These are phyloP conservation scores for Melanogrammus aeglefinus DNA, from an alignment of 2,797 vertebrate species.

Conservation along the genomic window DNA sequence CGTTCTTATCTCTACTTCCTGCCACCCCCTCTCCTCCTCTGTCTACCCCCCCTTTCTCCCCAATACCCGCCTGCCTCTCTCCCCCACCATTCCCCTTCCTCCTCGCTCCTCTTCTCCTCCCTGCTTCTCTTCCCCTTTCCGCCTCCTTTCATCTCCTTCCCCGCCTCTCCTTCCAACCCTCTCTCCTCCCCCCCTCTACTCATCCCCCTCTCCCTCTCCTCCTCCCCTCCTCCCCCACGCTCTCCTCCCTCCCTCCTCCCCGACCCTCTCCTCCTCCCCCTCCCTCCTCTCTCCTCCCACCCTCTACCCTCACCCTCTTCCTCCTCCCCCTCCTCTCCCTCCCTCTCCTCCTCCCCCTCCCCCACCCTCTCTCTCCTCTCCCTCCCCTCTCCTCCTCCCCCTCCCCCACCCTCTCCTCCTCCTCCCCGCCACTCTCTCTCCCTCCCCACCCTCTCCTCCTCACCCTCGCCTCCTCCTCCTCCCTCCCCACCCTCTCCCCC, in stretches of 20 bases:
- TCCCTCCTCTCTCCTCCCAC: background rate
- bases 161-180: background rate
- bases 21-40: background rate
- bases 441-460: background rate
- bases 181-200: background rate
- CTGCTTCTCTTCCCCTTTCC: no score
- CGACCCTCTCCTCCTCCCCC: background rate
- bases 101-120: no score
- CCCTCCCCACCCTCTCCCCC: no score
- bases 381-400: background rate
- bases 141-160: background rate
- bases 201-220: background rate
- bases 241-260: conserved; percentile 18
- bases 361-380: background rate
- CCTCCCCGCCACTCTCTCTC: conserved; percentile 35
- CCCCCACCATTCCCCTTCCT: background rate
- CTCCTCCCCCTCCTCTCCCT: no score
- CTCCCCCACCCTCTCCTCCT: conserved; percentile 28
- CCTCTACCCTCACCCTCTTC: no score
- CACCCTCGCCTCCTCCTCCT: background rate
- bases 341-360: background rate
- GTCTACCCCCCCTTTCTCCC: background rate
- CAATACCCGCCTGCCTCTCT: background rate
- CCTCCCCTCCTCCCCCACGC: background rate
- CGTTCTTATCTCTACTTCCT: background rate